phyloP scores from a whole-genome alignment of 2,797 vertebrate genomes.

The Spizella passerina region DNA sequence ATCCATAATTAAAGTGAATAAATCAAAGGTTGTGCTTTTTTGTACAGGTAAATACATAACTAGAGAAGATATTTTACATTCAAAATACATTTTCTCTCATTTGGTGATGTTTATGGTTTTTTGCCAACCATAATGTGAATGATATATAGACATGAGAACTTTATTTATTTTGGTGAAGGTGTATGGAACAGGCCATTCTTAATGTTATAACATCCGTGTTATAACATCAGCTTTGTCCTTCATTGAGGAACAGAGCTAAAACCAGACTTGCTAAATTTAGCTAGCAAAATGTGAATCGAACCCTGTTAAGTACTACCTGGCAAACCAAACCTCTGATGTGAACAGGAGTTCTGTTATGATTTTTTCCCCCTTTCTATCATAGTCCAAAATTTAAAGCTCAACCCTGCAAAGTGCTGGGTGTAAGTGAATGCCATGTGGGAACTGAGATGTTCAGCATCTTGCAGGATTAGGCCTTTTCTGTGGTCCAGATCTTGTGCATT shows the following conservation, averaged over 20 bases:
- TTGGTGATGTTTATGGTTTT: background rate
- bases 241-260: background rate
- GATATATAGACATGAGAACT: background rate
- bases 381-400: background rate
- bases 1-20: background rate
- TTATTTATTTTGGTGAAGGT: background rate
- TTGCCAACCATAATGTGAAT: background rate
- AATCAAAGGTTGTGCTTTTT: background rate
- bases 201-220: no score
- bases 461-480: background rate
- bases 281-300: background rate
- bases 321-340: background rate
- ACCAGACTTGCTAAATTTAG: background rate
- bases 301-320: background rate
- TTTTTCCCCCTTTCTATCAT: fast-evolving
- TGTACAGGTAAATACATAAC: background rate
- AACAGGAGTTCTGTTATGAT: background rate
- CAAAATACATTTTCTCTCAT: background rate
- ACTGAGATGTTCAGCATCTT: background rate
- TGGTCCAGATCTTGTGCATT: background rate
- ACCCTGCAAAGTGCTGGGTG: background rate
- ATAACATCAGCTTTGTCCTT: no score
- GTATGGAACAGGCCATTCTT: background rate
- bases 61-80: background rate
- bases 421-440: background rate